Evolutionary conservation across 2,888 invertebrate species (phyloP), one percentile per base, ranked within the genome.

Genomic region (Trisateles emortualis): DNA sequence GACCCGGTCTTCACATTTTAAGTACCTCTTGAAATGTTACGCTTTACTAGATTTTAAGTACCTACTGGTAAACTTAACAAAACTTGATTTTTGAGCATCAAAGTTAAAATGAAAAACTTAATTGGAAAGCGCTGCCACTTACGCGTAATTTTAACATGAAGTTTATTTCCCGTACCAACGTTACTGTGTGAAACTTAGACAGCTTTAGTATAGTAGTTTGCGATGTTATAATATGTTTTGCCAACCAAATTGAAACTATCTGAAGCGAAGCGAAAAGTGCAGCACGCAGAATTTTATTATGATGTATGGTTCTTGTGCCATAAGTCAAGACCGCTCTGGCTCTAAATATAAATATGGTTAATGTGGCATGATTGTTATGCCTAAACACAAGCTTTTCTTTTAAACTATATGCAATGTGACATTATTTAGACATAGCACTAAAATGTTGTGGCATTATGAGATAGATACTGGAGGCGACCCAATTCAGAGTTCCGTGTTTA

Each of bases 401-500:
- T 11, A 11, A 32, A 0, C 13, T 6, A 3, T 32, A 5, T 32
- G 2, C 4, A 1, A 13, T 14, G 14, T 14, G 1, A 1, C 2
- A 65, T 67, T 62, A 64, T 68, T 67, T 67, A 65, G 68, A 62
- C 68, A 65, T 60, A 65, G 68, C 58, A 55, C 54, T 44, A 63
- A 24, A 45, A 66, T 64, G 63, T 63, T 67, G 67, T 68, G 71
- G 70, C 75, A 70, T 79, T 76, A 75, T 63, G 62, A 65, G 73
- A 75, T 65, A 65, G 74, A 74, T 65, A 65, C 61, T 61, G 48
- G 55, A 58, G 59, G 55, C 79, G 83, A 86, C 84, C 84, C 77
- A 83, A 77, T 86, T 87, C 70, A 74, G 74, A 72, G 73, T 74
- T 73, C 76, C 79, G 75, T 79, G 81, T 79, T 73, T 61, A 64